Evolutionary conservation across 1,140 invertebrate species (phyloP), one percentile per base, ranked within the genome.

Genomic region (Streblospio benedicti): DNA sequence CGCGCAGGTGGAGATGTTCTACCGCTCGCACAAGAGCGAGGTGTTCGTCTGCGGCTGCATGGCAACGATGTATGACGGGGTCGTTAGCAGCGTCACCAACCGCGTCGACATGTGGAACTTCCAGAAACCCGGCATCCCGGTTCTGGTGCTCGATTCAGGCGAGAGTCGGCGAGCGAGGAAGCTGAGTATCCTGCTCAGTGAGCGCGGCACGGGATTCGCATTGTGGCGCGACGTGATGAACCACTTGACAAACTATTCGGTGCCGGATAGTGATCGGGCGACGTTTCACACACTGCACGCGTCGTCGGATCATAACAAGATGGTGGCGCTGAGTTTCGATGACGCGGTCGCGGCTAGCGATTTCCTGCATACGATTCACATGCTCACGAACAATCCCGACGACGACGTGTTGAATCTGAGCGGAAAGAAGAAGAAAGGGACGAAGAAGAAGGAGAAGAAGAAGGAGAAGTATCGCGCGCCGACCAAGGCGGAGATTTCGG

Each of bases 181-280:
- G 28, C 85, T 92, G 4, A 85, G 87, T 59, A 83, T 92, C 25
- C 80, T 89, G 1, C 70, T 92, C 18, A 88, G 89, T 0, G 90
- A 92, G 75, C 82, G 87, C 49, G 89, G 89, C 2, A 88, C 88
- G 1, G 88, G 88, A 47, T 91, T 92, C 72, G 84, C 86, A 28
- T 74, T 92, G n/a, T 92, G 89, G 89, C 81, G 82, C 55, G 89
- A 92, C 73, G 84, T 84, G n/a, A 87, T 92, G 63, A 88, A 84
- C 63, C 81, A 83, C 66, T 69, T 83, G 38, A 80, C 76, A 16
- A 77, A 76, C 44, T 85, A 83, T 63, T 73, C 78, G 67, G 79
- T 84, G 4, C 67, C 72, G 3, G n/a, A n/a, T n/a, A n/a, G n/a
- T n/a, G n/a, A n/a, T n/a, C 82, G 83, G 14, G 83, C 80, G 16